These are phyloP conservation scores for Myzus persicae DNA, from an alignment of 1,140 invertebrate genomes.

Conservation along the genomic window DNA sequence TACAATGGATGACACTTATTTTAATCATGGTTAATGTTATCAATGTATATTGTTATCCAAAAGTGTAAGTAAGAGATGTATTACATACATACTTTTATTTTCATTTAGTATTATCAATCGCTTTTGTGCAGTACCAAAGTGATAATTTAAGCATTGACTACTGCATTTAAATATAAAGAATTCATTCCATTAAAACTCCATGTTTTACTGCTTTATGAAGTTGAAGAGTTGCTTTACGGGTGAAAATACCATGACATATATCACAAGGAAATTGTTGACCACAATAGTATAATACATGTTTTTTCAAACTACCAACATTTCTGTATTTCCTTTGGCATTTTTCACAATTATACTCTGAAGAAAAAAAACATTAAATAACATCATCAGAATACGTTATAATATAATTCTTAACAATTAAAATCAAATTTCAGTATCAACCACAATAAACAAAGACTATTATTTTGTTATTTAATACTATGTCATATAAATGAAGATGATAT, in stretches of 20 bases:
- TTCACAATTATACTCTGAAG: slow-evolving; percentile 32
- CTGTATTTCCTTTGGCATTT: slow-evolving; percentile 43
- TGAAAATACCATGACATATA: slow-evolving; percentile 59
- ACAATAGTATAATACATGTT: slow-evolving; percentile 72
- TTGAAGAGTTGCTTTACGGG: slow-evolving; percentile 58
- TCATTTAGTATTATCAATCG: too few species aligned
- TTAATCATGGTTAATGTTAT: too few species aligned
- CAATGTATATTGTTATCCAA: too few species aligned
- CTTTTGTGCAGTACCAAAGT: too few species aligned
- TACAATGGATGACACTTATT: too few species aligned
- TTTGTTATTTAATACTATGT: too few species aligned
- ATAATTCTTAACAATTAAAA: not conserved
- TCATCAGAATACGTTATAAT: not conserved
- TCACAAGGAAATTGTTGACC: slow-evolving; percentile 64
- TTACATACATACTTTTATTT: too few species aligned
- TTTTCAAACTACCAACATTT: slow-evolving; percentile 64
- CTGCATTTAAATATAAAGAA: not conserved
- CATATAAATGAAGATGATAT: not conserved
- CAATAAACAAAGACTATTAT: not conserved
- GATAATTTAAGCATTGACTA: not conserved
- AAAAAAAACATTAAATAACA: not conserved
- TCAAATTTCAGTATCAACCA: not conserved
- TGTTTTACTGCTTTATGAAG: slow-evolving; percentile 64
- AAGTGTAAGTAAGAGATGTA: too few species aligned
- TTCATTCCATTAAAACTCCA: slow-evolving; percentile 51